Percentiles rank a stretch among this genome's conserved stretches.
Conservation (phyloP, 2,797 vertebrate genomes). For the Aphelocoma californica region DNA sequence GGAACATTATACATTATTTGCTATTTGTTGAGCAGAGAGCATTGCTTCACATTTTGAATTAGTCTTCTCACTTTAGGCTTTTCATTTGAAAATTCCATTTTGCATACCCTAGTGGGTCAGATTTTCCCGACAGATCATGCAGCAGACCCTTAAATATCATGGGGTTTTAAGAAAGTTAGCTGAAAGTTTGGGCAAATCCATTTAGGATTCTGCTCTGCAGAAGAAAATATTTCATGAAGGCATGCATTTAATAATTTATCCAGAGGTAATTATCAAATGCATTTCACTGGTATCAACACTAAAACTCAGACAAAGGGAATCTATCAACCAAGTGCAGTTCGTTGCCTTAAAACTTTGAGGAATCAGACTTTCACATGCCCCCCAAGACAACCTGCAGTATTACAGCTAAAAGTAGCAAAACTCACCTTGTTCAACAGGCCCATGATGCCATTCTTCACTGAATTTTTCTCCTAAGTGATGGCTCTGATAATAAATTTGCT, state of each 20-base stretch:
- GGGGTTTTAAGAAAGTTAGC: background rate
- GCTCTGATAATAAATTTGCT: slow-evolving; percentile 94
- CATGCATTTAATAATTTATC: background rate
- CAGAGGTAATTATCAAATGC: background rate
- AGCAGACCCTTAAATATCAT: background rate
- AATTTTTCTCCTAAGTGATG: slow-evolving; percentile 82
- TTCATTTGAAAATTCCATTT: background rate
- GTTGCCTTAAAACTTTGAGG: background rate
- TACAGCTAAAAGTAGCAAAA: background rate
- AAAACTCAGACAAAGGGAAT: background rate
- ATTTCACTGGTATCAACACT: background rate
- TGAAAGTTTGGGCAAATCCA: background rate
- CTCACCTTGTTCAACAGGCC: slow-evolving; percentile 85
- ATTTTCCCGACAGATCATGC: background rate
- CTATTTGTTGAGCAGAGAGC: background rate
- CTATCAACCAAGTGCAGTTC: background rate
- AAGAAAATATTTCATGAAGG: background rate
- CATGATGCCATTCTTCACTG: slow-evolving; percentile 81
- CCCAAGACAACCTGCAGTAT: background rate
- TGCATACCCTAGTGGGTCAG: background rate
- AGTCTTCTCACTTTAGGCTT: background rate
- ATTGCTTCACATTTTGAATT: background rate
- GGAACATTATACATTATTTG: background rate
- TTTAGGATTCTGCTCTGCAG: background rate
- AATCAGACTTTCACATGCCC: background rate